Base-by-base conservation (phyloP, 2,888 invertebrate species). In the Dilophus febrilis region DNA sequence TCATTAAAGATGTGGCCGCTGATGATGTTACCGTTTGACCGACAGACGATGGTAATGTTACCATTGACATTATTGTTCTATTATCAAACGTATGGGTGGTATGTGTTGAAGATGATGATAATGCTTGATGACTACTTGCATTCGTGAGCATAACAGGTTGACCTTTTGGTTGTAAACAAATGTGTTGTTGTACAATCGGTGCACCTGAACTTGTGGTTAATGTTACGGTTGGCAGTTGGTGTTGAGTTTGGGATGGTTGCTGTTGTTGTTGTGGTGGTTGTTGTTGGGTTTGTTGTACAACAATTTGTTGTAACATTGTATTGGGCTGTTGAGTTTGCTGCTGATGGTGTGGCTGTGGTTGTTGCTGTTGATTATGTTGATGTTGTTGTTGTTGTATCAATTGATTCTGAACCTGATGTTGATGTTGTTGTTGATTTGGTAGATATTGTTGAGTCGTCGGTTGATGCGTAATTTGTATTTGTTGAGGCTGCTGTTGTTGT, bases 401-500 rank as follows among this genome's bases (percentile, higher is more conserved):
- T 44, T 68, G 67, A 47, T 66, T 67, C 42, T 61, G 53, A 38
- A 64, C 60, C 48, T 65, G 64, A 41, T 66, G 66, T n/a, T 64
- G 56, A 38, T 66, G 65, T 26, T 61, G 61, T 37, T 58, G 47
- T 31, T 51, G 50, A 39, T 55, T 55, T 40, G 55, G 55, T 40
- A 54, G 47, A 35, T 53, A 47, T 41, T 50, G 50, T 27, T 46
- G 47, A 47, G 49, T 46, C 19, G 52, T 37, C 46, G 57, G 53
- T 45, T 60, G 59, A 47, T 56, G 64, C 44, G 49, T 40, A n/a
- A 40, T 22, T 28, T 40, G 37, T 10, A 37, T 37, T 37, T 37
- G 37, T 7, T 28, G 31, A 17, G 18, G 28, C 18, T 29, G 37
- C 17, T 30, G 30, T 29, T 22, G 22, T 8, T 22, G 22, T 8